A percentile compares a stretch with the other conserved stretches of the same genome.
Evolutionary conservation across 2,113 vertebrate species (phyloP).

Genomic region (Dendrocopos noguchii): DNA sequence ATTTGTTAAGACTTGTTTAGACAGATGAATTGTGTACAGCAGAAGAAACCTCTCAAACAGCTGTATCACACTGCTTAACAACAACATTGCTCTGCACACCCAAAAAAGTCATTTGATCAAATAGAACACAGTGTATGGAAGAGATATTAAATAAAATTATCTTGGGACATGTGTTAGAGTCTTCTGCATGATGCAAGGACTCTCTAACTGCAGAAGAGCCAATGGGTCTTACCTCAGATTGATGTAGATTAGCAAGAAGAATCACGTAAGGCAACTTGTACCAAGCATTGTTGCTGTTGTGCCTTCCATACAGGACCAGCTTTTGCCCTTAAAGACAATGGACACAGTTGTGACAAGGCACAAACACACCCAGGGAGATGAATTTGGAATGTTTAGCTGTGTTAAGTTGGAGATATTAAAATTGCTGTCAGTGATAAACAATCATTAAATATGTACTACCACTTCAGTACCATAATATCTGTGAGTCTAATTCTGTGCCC

Average conservation of each 20-base stretch:
- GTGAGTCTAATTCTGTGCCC: background rate
- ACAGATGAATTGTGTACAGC: background rate
- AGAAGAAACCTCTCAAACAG: background rate
- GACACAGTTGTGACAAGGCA: background rate
- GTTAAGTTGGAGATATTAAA: background rate
- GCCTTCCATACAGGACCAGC: background rate
- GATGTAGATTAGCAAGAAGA: background rate
- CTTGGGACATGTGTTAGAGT: background rate
- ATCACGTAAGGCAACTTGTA: background rate
- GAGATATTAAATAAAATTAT: background rate
- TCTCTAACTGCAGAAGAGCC: background rate
- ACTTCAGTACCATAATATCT: background rate
- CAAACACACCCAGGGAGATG: background rate
- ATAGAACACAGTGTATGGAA: background rate
- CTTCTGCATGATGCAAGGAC: background rate
- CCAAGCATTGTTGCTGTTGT: background rate
- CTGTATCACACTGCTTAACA: background rate
- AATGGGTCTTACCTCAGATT: background rate
- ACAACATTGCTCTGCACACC: background rate
- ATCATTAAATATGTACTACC: background rate
- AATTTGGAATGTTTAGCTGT: background rate
- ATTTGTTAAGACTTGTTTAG: background rate
- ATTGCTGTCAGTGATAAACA: background rate
- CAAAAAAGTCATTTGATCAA: background rate
- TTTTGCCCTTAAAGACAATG: background rate